A percentile compares a stretch with the other conserved stretches of the same genome.
phyloP scores from a whole-genome alignment of 2,797 vertebrate species.

The Numenius phaeopus region DNA sequence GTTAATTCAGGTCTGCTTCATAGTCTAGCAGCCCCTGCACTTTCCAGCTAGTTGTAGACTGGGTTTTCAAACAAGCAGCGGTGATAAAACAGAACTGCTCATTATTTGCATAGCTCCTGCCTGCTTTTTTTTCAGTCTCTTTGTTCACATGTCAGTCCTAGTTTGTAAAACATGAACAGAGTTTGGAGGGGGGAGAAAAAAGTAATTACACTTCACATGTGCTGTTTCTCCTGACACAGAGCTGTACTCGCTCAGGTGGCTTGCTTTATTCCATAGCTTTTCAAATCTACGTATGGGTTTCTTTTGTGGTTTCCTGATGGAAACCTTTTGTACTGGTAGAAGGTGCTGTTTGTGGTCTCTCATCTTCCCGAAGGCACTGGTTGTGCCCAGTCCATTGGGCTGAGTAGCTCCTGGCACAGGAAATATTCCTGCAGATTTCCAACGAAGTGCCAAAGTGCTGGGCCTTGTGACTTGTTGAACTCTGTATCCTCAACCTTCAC shows the following conservation, averaged over 20 bases:
- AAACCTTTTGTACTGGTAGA: neutral
- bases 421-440: neutral
- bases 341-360: neutral
- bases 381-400: rapidly evolving
- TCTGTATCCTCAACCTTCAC: neutral
- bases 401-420: neutral
- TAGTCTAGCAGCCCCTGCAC: neutral
- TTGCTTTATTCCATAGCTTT: neutral
- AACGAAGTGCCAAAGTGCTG: neutral
- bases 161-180: constrained; percentile 75
- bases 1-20: neutral
- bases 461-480: neutral
- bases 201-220: constrained; percentile 69
- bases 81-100: neutral
- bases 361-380: neutral
- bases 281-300: neutral
- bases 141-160: constrained; percentile 72
- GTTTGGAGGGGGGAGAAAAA: neutral
- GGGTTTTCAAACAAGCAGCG: constrained; percentile 5
- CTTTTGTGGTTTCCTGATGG: neutral
- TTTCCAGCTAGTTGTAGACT: constrained; percentile 22
- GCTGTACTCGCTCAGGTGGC: neutral
- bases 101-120: constrained; percentile 56
- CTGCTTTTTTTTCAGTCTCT: constrained; percentile 46
- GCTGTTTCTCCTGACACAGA: constrained; percentile 11